Conservation (phyloP, 2,113 vertebrate species). For the Embiotoca jacksoni region DNA sequence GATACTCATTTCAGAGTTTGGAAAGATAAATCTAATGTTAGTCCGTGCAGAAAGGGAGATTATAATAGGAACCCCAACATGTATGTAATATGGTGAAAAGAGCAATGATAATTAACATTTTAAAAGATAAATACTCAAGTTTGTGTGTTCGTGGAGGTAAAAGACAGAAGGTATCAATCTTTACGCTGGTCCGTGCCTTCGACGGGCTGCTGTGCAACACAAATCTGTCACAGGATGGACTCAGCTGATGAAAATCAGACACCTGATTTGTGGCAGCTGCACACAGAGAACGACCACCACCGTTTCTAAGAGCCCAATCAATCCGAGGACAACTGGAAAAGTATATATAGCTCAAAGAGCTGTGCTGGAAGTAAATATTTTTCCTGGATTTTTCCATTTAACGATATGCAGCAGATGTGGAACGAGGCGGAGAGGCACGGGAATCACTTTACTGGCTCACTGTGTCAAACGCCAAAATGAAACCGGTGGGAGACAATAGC, state of each 20-base stretch:
- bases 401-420: conserved; percentile 80
- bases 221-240: background rate
- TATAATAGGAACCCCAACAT: too few relatives aligned
- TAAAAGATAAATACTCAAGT: background rate
- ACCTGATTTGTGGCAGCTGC: conserved; percentile 75
- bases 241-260: conserved; percentile 63
- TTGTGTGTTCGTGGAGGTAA: background rate
- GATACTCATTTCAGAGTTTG: background rate
- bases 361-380: conserved; percentile 67
- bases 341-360: conserved; percentile 72
- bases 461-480: conserved; percentile 15
- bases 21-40: background rate
- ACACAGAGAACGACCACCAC: conserved; percentile 29
- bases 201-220: conserved; percentile 13
- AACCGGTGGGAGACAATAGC: conserved; percentile 28
- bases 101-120: background rate
- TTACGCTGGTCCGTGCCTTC: too few relatives aligned
- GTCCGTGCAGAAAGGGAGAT: too few relatives aligned
- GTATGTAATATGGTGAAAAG: background rate
- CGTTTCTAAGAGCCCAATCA: conserved; percentile 57
- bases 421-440: conserved; percentile 22
- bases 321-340: conserved; percentile 35
- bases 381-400: conserved; percentile 72
- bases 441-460: conserved; percentile 39
- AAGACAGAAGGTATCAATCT: conserved; percentile 18